A percentile compares a stretch with the other conserved stretches of the same genome.
phyloP scores from a whole-genome alignment of 1,140 invertebrate genomes.

The Bactericera cockerelli region DNA sequence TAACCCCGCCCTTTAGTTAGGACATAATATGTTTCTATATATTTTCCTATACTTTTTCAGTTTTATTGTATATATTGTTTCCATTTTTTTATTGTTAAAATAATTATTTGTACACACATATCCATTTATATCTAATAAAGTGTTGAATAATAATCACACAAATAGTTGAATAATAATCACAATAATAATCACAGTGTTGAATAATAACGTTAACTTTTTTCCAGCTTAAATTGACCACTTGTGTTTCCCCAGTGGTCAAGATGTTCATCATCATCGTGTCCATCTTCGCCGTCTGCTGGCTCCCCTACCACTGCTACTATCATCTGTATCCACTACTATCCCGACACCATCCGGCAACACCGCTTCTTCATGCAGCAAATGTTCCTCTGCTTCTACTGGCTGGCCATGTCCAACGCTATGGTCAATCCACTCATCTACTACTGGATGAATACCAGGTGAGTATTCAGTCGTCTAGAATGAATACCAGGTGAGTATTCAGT shows the following conservation, averaged over 20 bases:
- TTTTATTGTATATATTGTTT: no score
- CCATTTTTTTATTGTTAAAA: no score
- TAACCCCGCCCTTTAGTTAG: no score
- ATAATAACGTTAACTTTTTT: no score
- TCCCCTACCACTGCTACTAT: slow-evolving; percentile 79
- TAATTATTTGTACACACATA: no score
- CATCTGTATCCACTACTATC: slow-evolving; percentile 50
- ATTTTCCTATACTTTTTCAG: no score
- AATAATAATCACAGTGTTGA: no score
- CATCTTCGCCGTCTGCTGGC: slow-evolving; percentile 76
- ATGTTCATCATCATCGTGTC: slow-evolving; percentile 71
- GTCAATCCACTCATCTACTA: slow-evolving; percentile 85
- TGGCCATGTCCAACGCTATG: slow-evolving; percentile 85
- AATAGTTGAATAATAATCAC: no score
- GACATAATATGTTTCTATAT: no score
- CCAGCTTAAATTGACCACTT: slow-evolving; percentile 6
- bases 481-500: no score
- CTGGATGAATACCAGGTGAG: slow-evolving; percentile 71
- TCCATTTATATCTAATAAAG: no score
- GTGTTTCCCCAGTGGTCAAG: slow-evolving; percentile 51
- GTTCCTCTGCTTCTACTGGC: slow-evolving; percentile 72
- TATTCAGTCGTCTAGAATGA: neutral
- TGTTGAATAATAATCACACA: no score
- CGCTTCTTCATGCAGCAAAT: slow-evolving; percentile 62
- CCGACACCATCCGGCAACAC: slow-evolving; percentile 34